phyloP scores from a whole-genome alignment of 2,113 vertebrate species.

The Dolichotis patagonum region DNA sequence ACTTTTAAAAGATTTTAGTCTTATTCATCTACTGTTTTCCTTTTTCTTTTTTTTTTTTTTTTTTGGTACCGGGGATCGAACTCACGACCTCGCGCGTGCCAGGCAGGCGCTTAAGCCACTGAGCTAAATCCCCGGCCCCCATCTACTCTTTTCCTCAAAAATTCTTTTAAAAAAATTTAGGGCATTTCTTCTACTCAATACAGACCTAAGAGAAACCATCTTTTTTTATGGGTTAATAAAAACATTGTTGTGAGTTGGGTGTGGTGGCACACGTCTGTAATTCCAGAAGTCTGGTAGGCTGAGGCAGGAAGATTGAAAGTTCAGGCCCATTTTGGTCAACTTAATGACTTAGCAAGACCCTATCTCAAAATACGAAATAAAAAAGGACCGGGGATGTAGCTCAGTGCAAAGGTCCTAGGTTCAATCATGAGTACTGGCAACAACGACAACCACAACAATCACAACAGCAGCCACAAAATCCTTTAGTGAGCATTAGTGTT shows the following conservation, averaged over 20 bases:
- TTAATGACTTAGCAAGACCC: not conserved
- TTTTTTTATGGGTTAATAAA: not conserved
- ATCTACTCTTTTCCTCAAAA: slow-evolving; percentile 49
- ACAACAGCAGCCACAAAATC: not conserved
- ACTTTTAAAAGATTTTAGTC: not conserved
- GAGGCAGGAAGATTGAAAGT: not conserved
- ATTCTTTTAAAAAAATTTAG: not conserved
- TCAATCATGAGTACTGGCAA: not conserved
- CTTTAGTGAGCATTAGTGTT: not conserved
- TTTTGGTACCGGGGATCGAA: no score
- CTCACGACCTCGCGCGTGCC: no score
- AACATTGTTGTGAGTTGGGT: not conserved
- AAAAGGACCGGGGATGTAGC: not conserved
- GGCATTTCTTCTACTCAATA: not conserved
- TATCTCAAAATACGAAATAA: not conserved
- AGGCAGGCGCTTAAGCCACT: no score
- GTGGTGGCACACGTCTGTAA: not conserved
- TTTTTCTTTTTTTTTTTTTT: no score
- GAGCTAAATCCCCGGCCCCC: no score
- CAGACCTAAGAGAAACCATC: not conserved
- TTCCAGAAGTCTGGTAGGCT: not conserved
- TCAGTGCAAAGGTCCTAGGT: not conserved
- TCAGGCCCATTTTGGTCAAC: not conserved
- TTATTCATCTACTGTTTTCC: not conserved
- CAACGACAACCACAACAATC: not conserved